Evolutionary conservation across 2,113 vertebrate genomes (phyloP).

Genomic region (Eulemur rufifrons): DNA sequence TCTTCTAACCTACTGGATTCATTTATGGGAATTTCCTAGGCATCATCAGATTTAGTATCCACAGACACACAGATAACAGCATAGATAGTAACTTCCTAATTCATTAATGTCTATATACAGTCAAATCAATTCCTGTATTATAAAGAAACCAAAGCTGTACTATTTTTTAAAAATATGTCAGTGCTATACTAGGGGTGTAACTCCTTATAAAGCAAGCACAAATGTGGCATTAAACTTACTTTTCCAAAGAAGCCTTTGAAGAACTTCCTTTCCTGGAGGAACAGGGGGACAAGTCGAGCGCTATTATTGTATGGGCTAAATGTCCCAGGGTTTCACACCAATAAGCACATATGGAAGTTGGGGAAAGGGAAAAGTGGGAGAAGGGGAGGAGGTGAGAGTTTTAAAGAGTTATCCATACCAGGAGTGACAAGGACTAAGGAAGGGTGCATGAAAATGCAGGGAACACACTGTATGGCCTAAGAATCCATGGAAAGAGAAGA

Average conservation of each 20-base stretch:
- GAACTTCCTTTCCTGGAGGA: conserved; percentile 99
- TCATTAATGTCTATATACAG: conserved; percentile 44
- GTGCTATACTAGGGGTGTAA: conserved; percentile 88
- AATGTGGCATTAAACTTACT: conserved; percentile 95
- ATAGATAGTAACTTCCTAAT: conserved; percentile 48
- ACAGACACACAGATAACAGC: conserved; percentile 53
- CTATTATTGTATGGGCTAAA: conserved; percentile 93
- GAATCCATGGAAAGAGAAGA: conserved; percentile 77
- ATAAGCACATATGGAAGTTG: conserved; percentile 84
- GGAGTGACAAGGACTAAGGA: conserved; percentile 85
- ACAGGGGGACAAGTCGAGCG: conserved; percentile 97
- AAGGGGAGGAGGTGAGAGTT: conserved; percentile 81
- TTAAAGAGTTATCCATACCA: conserved; percentile 86
- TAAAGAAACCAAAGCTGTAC: conserved; percentile 37
- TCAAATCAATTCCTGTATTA: conserved; percentile 56
- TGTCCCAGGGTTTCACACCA: conserved; percentile 88
- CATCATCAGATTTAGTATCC: conserved; percentile 52
- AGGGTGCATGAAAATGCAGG: conserved; percentile 85
- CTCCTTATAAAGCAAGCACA: conserved; percentile 89
- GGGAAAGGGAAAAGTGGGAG: conserved; percentile 56
- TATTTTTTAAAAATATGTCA: conserved; percentile 54
- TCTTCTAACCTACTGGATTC: conserved; percentile 43
- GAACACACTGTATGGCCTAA: conserved; percentile 78
- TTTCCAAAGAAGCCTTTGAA: conserved; percentile 99
- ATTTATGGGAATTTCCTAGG: conserved; percentile 37